Base-by-base conservation (phyloP, 2,113 vertebrate species). In the Paramormyrops kingsleyae region DNA sequence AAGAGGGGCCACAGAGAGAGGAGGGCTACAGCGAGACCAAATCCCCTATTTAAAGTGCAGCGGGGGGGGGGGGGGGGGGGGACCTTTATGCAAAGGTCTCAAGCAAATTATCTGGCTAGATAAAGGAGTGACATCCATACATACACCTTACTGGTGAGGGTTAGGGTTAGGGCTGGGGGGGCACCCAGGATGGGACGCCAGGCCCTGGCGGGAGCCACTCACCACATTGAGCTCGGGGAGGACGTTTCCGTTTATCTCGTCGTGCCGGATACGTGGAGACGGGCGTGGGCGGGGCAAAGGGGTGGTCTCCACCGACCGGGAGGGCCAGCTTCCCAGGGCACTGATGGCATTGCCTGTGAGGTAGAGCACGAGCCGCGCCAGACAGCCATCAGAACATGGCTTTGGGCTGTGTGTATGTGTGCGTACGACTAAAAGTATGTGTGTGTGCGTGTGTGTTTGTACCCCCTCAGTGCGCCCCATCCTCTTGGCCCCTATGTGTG, bases 331-430 rank as follows among this genome's bases (percentile, higher is more conserved):
- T 7, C 93, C 92, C 93, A 95, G 95, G 92, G 94, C 94, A 62
- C 92, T 95, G 91, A 96, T 96, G 24, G 95, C 92, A 77, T 95
- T 94, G 91, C 93, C 94, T 96, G 93, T 74, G 91, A 91, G n/a
- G 47, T 83, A 12, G 93, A 70, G 92, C 88, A 92, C 27, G 24
- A 47, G 27, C 6, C 35, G 13, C 39, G 9, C 59, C 39, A 47
- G 2, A 47, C 12, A 47, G 21, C 24, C 17, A 80, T 80, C 46
- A 88, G 13, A 24, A 42, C 15, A 31, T n/a, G 3, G 15, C 27
- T 50, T 31, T 12, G 31, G 52, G 2, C 31, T 87, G 86, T 39
- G 35, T 42, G 53, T 46, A 8, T 66, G 39, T 66, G 56, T 66
- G 39, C 66, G 39, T 56, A 24, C 21, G 1, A 8, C 5, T 59